Percentiles rank a stretch among this genome's conserved stretches.
Conservation (phyloP, 1,140 invertebrate species). For the Papilio machaon region DNA sequence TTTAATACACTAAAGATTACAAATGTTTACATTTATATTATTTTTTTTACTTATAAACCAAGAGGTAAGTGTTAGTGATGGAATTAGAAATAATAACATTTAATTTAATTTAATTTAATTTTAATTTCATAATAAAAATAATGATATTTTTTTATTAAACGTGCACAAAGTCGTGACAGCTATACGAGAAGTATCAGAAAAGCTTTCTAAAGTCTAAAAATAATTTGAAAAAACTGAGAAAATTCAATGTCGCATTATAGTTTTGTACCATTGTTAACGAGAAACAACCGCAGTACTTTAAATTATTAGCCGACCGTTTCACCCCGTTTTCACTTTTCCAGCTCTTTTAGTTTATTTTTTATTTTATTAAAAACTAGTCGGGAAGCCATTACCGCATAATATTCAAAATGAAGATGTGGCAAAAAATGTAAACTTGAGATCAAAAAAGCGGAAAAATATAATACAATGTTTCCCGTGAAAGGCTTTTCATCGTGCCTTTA, state of each 20-base stretch:
- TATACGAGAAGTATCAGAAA: not conserved
- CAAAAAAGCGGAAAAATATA: not conserved
- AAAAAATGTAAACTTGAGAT: not conserved
- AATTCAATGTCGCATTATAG: not conserved
- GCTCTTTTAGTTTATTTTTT: not conserved
- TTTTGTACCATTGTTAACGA: not conserved
- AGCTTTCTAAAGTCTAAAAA: too few relatives aligned
- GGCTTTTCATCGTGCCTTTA: not conserved
- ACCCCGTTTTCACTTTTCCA: conserved; percentile 1
- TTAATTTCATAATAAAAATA: too few relatives aligned
- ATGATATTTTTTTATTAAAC: too few relatives aligned
- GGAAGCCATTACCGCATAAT: not conserved
- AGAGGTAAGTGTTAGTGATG: too few relatives aligned
- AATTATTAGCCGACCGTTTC: conserved; percentile 4
- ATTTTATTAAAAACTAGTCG: not conserved
- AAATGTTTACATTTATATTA: too few relatives aligned
- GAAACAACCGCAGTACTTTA: not conserved
- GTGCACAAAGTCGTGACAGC: not conserved
- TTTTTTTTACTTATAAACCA: too few relatives aligned
- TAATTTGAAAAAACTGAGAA: not conserved
- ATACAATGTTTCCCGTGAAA: not conserved
- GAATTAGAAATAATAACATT: too few relatives aligned
- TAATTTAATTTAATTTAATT: too few relatives aligned
- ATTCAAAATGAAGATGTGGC: not conserved
- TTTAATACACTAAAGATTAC: too few relatives aligned